Base-by-base conservation (phyloP, 2,113 vertebrate genomes). In the Mugil cephalus region DNA sequence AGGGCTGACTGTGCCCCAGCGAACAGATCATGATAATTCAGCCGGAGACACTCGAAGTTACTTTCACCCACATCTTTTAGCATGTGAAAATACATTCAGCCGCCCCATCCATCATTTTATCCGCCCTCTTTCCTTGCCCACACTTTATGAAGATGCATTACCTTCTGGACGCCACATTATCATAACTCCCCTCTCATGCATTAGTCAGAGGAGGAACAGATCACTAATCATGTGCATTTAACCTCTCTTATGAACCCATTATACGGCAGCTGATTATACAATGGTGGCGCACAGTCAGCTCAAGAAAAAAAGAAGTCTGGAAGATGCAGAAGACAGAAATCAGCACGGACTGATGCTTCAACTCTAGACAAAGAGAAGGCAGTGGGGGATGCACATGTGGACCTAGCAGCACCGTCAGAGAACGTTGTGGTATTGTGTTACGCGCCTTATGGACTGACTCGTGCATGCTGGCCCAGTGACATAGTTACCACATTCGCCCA, bases 381-480 rank as follows among this genome's bases (percentile, higher is more conserved):
- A 10, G 50, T 15, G 42, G 38, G 74, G 17, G 45, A n/a, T 40
- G 65, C 50, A 4, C 59, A 7, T 52, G 47, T 58, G 52, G 34
- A 55, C 65, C 24, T n/a, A 54, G 56, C 56, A 70, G 58, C 51
- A 53, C 50, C 38, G 69, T 73, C n/a, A n/a, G 35, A 42, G 64
- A 58, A 80, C 48, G 58, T 66, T 78, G 74, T 60, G 86, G 86
- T 77, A 84, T 85, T 87, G 63, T 86, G 55, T 92, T 89, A 85
- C 76, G 17, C 21, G 66, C 61, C 71, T 30, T 69, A 69, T 55
- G 61, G 84, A 77, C 85, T 84, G 87, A 84, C 84, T 81, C n/a
- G 74, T 74, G 84, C 87, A 81, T 86, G 70, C 73, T 87, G 86
- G 66, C 84, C 79, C 79, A 87, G 71, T 84, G 87, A 90, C 90